Conservation (phyloP, 92 coral and sea anemone species). For the Bergia puertoricense region DNA sequence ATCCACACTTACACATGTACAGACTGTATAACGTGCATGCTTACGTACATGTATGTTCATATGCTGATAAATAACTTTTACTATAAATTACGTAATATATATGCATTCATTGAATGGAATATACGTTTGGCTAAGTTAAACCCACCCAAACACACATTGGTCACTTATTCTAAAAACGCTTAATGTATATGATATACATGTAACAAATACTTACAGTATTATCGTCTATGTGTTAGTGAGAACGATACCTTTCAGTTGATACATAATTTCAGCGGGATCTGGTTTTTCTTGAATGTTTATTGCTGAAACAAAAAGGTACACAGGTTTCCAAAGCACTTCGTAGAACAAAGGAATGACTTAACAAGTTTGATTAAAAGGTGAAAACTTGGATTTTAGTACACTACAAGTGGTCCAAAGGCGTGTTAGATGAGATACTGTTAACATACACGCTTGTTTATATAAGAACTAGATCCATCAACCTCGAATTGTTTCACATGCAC, state of each 20-base stretch:
- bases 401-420: background rate
- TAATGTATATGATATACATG: background rate
- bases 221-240: background rate
- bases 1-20: background rate
- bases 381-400: background rate
- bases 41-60: background rate
- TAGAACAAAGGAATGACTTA: background rate
- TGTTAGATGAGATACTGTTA: background rate
- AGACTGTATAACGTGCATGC: background rate
- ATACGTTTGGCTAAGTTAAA: too few relatives aligned
- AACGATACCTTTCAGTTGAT: conserved; percentile 79
- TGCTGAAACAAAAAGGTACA: conserved; percentile 31
- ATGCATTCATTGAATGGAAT: background rate
- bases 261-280: conserved; percentile 90
- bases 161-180: too few relatives aligned
- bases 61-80: background rate
- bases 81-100: too few relatives aligned
- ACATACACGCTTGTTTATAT: too few relatives aligned
- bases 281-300: conserved; percentile 74
- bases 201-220: background rate
- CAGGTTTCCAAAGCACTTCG: background rate
- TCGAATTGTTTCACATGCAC: background rate
- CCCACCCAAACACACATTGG: too few relatives aligned
- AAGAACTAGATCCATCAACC: too few relatives aligned
- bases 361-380: background rate